A percentile compares a stretch with the other conserved stretches of the same genome.
These are phyloP conservation scores for Hemiprocne comata DNA, from an alignment of 2,113 vertebrate genomes.

Conservation along the genomic window DNA sequence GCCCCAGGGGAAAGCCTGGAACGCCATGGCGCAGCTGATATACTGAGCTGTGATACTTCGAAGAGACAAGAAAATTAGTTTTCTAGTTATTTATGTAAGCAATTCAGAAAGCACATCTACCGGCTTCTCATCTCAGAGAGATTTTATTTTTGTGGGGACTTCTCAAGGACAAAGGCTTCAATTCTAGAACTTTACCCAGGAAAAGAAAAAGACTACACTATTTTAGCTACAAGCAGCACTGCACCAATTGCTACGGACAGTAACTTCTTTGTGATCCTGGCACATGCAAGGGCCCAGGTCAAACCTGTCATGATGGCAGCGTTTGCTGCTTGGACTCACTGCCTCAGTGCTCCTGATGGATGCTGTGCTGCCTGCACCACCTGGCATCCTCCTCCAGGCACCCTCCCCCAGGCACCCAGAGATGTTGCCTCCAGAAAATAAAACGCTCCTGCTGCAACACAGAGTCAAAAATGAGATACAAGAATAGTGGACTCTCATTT, in stretches of 20 bases:
- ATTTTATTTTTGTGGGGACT: conserved; percentile 25
- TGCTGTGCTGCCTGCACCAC: accelerated
- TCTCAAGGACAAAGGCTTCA: conserved; percentile 45
- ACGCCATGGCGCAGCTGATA: background rate
- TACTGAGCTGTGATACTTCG: background rate
- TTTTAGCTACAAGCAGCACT: background rate
- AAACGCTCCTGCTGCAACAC: background rate
- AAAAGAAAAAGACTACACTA: background rate
- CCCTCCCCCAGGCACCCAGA: background rate
- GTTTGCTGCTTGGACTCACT: background rate
- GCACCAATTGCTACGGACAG: background rate
- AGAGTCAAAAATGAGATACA: background rate
- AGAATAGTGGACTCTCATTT: background rate
- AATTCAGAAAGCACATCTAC: conserved; percentile 44
- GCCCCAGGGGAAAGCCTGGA: background rate
- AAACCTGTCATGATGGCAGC: accelerated
- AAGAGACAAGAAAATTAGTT: conserved; percentile 59
- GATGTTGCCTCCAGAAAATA: background rate
- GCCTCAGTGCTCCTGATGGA: background rate
- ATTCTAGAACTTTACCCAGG: background rate
- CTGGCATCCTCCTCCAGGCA: background rate
- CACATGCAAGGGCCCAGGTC: background rate
- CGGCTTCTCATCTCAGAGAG: conserved; percentile 1
- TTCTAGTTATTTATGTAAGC: conserved; percentile 63
- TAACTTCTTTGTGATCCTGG: background rate